Evolutionary conservation across 2,888 invertebrate genomes (phyloP).

Genomic region (Parasteatoda lunata): DNA sequence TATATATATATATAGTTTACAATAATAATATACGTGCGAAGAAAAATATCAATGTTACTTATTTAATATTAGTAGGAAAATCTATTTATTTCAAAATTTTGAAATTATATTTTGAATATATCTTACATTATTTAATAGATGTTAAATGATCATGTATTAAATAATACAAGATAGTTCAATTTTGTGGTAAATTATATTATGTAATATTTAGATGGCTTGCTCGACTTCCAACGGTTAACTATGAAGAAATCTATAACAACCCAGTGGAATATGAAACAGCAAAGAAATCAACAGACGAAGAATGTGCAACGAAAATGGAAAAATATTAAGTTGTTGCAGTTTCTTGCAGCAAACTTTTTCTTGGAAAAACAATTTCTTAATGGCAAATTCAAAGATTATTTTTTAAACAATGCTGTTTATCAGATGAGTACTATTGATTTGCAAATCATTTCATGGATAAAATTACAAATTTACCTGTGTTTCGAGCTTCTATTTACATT

Average conservation of each 20-base stretch:
- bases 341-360: too few species aligned
- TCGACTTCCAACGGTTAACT: slow-evolving; percentile 30
- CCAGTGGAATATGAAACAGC: not conserved
- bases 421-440: too few species aligned
- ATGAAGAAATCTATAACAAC: slow-evolving; percentile 53
- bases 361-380: too few species aligned
- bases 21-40: not conserved
- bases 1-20: too few species aligned
- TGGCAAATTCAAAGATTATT: too few species aligned
- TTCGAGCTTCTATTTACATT: too few species aligned
- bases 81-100: not conserved
- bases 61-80: not conserved
- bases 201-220: slow-evolving; percentile 37
- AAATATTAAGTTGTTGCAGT: not conserved
- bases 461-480: too few species aligned
- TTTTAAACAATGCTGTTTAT: too few species aligned
- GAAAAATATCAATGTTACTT: not conserved
- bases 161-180: not conserved
- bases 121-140: not conserved
- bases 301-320: not conserved
- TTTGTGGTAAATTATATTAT: not conserved
- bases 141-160: not conserved
- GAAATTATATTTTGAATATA: not conserved
- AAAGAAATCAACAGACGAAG: not conserved
- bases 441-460: too few species aligned